These are phyloP conservation scores for Micronisus gabar DNA, from an alignment of 2,113 vertebrate genomes.

Conservation along the genomic window DNA sequence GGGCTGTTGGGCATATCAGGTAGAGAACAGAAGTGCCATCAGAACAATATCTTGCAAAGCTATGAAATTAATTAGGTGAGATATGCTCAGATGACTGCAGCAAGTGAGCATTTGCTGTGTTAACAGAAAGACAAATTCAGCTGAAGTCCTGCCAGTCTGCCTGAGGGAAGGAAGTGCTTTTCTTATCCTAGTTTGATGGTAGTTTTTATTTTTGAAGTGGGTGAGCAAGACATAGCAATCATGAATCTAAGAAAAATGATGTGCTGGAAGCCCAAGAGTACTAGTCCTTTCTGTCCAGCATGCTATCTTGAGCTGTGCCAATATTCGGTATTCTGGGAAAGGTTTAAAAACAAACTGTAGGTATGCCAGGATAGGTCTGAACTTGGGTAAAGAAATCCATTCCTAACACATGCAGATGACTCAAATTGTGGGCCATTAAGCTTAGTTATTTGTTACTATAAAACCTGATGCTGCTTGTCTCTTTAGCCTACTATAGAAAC, in stretches of 20 bases:
- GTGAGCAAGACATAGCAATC: background rate
- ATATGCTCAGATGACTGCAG: background rate
- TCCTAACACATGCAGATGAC: background rate
- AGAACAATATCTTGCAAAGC: background rate
- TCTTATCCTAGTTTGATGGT: background rate
- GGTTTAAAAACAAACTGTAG: background rate
- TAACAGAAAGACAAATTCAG: background rate
- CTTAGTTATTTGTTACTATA: background rate
- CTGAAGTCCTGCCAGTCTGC: background rate
- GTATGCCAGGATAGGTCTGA: background rate
- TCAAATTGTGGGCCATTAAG: background rate
- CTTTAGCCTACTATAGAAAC: background rate
- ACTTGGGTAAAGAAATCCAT: background rate
- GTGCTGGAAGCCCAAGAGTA: background rate
- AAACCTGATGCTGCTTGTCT: background rate
- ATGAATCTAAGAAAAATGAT: background rate
- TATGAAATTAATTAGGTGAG: background rate
- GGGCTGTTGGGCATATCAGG: background rate
- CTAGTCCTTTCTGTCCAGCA: background rate
- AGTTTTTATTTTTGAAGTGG: background rate
- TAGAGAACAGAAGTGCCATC: background rate
- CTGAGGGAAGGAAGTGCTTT: background rate
- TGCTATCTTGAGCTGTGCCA: background rate
- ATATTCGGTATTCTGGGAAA: background rate
- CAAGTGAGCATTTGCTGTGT: background rate